Base-by-base conservation (phyloP, 35 echinoderm and acorn worm genomes). In the Apostichopus japonicus region DNA sequence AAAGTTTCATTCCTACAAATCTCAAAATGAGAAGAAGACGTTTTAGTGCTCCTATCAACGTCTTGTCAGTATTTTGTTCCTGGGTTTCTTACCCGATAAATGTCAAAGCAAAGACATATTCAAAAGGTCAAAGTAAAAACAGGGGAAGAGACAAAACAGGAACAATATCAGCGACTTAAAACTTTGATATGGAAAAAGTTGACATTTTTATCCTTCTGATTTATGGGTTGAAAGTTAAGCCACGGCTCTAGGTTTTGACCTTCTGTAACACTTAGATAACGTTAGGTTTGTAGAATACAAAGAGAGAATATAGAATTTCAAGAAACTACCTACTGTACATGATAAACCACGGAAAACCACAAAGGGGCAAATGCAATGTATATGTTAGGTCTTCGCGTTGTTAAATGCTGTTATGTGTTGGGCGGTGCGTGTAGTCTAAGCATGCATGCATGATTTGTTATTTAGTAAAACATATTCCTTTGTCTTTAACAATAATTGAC, bases 191-290 rank as follows among this genome's bases (percentile, higher is more conserved):
- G 3, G 33, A 14, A 83, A 56, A 75, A 7, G 55, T 6, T 83
- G 79, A 83, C 79, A 83, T 33, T 7, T 83, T 83, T 83, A 83
- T 83, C 79, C 52, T 53, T 54, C 27, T 83, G 79, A 83, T 83
- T 83, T 83, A 83, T 56, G 79, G 54, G 51, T 8, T 53, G 55
- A n/a, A 83, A 55, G 55, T 53, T 55, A 83, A 83, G 51, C 17
- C 51, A 83, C 55, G 79, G 79, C 79, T 52, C 52, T 25, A 83
- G 51, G 53, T 15, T 17, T 55, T 83, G 79, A 83, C 79, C 79
- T 83, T 53, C 71, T 23, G 15, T 23, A 75, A 75, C 16, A 7
- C 22, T 19, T 19, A 21, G 71, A 19, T 75, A 23, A 75, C 7
- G 21, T 21, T 23, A 23, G 16, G 9, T 67, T 67, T n/a, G 17